Evolutionary conservation across 2,888 invertebrate genomes (phyloP), one percentile per base, ranked within the genome.

Genomic region (Fissipunctia ypsillon): DNA sequence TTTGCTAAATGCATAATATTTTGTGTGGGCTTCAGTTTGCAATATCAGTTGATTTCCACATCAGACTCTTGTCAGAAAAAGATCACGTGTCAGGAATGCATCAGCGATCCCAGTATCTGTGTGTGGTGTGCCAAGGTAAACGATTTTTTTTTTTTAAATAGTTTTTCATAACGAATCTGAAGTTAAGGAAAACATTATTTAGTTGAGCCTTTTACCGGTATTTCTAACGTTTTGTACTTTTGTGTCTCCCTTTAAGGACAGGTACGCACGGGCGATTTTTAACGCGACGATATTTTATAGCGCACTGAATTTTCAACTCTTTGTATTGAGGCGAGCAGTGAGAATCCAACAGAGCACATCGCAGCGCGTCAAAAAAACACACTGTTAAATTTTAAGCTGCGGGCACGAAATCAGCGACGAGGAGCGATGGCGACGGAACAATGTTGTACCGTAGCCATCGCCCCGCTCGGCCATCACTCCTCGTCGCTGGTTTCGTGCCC

Each of bases 81-180:
- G 45, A 83, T 68, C 9, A 91, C 87, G 2, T 95, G 95, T 78
- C 78, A 87, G n/a, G 89, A 90, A 16, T 95, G 95, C 73, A 93
- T 95, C 41, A 88, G 73, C 43, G 91, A 93, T 75, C 50, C 89
- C 0, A 86, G 81, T 50, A 66, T 88, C 7, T 95, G 95, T 72
- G 90, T 89, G 12, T 95, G 94, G 94, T 95, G 95, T 83, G 86
- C 92, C 43, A 75, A 75, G 85, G 95, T 94, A 88, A 90, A 81
- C 84, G 64, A 12, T 12, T 52, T 69, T 35, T 14, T 43, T 43
- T 43, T 5, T 2, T 2, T 4, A 25, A 25, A 31, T 25, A 41
- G 0, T 25, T 45, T 56, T 43, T 50, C 9, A 2, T 9, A 19
- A 35, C 7, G 10, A 54, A 16, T 45, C 19, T 14, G 4, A 22